These are phyloP conservation scores for Onchidella celtica DNA, from an alignment of 2,888 invertebrate species.

Conservation along the genomic window DNA sequence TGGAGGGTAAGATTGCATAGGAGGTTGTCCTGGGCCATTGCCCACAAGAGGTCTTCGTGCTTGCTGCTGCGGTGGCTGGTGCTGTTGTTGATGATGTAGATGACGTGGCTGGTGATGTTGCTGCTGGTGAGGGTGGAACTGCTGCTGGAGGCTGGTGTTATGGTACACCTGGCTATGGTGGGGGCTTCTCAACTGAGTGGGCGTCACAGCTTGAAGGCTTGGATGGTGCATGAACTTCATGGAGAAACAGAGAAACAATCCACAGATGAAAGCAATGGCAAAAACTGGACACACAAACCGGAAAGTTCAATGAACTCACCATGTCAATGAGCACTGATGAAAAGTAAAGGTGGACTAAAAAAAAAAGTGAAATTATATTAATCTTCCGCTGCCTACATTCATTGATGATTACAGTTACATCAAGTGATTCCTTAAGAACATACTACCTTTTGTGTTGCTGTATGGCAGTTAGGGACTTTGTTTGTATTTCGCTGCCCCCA, in stretches of 20 bases:
- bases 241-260: neutral
- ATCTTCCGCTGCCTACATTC: no score
- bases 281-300: no score
- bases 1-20: neutral
- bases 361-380: no score
- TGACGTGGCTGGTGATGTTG: conserved; percentile 9
- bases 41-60: neutral
- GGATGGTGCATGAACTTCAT: conserved; percentile 7
- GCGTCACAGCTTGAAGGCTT: neutral
- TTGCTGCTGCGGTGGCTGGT: conserved; percentile 33
- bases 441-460: no score
- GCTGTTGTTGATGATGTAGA: conserved; percentile 14
- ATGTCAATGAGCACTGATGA: no score
- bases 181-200: neutral
- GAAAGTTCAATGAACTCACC: no score
- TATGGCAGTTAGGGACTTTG: no score
- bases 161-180: neutral
- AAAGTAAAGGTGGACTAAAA: no score
- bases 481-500: no score
- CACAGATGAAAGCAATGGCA: no score
- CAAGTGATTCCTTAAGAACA: no score
- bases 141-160: neutral
- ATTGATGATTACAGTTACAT: no score
- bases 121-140: conserved; percentile 10
- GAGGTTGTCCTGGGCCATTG: neutral